A percentile compares a stretch with the other conserved stretches of the same genome.
Conservation (phyloP, 1,140 invertebrate species). For the Achatina immaculata region DNA sequence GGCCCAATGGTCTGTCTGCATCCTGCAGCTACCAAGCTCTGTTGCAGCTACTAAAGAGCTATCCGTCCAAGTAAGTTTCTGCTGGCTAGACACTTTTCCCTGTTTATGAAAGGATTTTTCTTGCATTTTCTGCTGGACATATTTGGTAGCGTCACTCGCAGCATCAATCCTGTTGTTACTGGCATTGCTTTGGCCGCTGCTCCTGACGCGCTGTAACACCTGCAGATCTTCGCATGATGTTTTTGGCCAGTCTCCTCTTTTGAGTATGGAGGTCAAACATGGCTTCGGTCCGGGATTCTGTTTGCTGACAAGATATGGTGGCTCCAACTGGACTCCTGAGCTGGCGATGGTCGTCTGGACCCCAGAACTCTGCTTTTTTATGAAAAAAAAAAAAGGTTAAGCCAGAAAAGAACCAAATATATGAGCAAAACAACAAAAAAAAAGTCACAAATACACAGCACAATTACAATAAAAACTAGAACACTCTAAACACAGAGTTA, state of each 20-base stretch:
- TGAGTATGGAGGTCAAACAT: background rate
- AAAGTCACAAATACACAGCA: background rate
- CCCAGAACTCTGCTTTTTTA: constrained; percentile 9
- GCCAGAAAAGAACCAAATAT: background rate
- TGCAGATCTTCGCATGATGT: background rate
- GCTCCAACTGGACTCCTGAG: background rate
- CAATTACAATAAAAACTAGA: background rate
- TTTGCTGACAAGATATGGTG: background rate
- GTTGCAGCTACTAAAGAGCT: background rate
- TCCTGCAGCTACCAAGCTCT: background rate
- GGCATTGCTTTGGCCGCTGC: background rate
- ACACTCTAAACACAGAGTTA: too few relatives aligned
- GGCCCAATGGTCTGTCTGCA: background rate
- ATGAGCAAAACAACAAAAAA: background rate
- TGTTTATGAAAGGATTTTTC: background rate
- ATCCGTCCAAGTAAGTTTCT: background rate
- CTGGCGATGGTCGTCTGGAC: background rate
- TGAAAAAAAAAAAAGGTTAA: constrained; percentile 5
- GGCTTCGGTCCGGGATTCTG: background rate
- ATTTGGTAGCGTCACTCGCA: background rate
- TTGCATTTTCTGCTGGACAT: background rate
- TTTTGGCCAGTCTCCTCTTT: background rate
- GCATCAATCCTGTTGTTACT: background rate
- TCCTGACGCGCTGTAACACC: background rate
- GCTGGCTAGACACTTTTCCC: background rate